Evolutionary conservation across 2,888 invertebrate species (phyloP).

Genomic region (Diabrotica balteata): DNA sequence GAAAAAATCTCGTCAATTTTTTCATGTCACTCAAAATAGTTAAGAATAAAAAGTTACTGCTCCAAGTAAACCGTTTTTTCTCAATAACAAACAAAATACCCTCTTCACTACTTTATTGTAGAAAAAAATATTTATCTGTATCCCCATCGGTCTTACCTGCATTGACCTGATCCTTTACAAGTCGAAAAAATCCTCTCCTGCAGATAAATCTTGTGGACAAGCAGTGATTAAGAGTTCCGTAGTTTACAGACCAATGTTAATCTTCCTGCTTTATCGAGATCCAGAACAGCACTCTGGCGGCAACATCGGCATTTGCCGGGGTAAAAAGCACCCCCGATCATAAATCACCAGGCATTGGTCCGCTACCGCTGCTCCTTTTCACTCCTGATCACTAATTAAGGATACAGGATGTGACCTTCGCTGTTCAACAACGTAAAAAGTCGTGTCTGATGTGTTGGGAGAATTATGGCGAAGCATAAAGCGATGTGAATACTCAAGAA

Average conservation of each 20-base stretch:
- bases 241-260: conserved; percentile 13
- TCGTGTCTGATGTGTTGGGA: background rate
- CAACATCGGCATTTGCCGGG: background rate
- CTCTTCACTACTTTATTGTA: too few species aligned
- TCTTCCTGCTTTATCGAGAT: conserved; percentile 15
- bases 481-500: too few species aligned
- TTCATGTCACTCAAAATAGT: too few species aligned
- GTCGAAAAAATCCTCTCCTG: background rate
- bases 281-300: background rate
- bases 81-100: too few species aligned
- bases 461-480: too few species aligned
- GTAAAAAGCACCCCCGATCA: conserved; percentile 15
- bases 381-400: conserved; percentile 31
- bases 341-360: conserved; percentile 16
- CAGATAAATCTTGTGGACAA: background rate
- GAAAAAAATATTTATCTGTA: too few species aligned
- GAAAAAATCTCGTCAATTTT: too few species aligned
- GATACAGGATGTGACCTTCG: conserved; percentile 33
- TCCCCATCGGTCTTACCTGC: too few species aligned
- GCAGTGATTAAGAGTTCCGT: conserved; percentile 12
- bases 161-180: background rate
- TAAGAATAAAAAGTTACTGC: too few species aligned
- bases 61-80: too few species aligned
- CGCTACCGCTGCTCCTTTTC: conserved; percentile 16
- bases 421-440: conserved; percentile 18